A percentile compares a stretch with the other conserved stretches of the same genome.
Evolutionary conservation across 2,888 invertebrate species (phyloP).

Genomic region (Nemurella pictetii): DNA sequence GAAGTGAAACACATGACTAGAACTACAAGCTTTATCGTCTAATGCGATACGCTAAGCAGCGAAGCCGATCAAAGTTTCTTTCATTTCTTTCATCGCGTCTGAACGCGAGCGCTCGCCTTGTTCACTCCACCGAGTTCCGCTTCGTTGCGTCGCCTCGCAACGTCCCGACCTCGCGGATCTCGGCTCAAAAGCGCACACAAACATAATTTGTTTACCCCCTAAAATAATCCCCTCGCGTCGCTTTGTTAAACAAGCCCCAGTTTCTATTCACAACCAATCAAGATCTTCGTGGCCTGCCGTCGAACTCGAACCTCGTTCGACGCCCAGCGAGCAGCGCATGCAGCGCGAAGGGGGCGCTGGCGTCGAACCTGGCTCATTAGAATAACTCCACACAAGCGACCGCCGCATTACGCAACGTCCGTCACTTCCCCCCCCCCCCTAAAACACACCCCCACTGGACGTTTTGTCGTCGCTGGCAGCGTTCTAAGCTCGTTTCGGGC

Average conservation of each 20-base stretch:
- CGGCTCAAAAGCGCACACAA: neutral
- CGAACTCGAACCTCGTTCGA: neutral
- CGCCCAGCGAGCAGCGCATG: neutral
- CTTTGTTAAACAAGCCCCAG: neutral
- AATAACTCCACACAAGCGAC: neutral
- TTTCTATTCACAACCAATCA: neutral
- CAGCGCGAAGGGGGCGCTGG: neutral
- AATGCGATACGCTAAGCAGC: too few species aligned
- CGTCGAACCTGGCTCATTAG: too few species aligned
- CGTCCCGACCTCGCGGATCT: neutral
- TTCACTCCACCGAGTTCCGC: too few species aligned
- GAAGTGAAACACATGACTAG: too few species aligned
- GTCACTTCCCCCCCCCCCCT: neutral
- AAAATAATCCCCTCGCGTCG: neutral
- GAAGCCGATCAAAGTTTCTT: too few species aligned
- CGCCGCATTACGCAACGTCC: neutral
- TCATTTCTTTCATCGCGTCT: too few species aligned
- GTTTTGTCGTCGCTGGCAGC: too few species aligned
- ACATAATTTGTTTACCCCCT: neutral
- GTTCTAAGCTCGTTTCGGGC: too few species aligned
- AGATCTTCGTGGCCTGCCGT: neutral
- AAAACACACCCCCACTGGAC: too few species aligned
- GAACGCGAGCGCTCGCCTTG: conserved; percentile 8
- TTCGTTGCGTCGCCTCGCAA: neutral
- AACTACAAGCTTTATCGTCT: too few species aligned